Percentiles rank a stretch among this genome's conserved stretches.
Evolutionary conservation across 2,797 vertebrate genomes (phyloP).

Genomic region (Centropyge bicolor): DNA sequence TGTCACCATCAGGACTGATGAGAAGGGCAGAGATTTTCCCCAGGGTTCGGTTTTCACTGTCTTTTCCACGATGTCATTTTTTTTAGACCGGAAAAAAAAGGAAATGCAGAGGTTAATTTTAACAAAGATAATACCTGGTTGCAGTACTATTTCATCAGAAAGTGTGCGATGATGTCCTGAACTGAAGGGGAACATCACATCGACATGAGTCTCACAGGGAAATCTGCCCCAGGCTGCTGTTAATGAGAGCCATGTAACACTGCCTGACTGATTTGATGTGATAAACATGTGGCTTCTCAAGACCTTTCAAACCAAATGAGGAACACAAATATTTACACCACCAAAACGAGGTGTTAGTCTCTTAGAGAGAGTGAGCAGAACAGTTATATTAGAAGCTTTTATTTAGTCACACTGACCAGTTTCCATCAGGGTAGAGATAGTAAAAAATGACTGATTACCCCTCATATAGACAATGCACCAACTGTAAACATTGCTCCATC

Average conservation of each 20-base stretch:
- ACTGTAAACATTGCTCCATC: background rate
- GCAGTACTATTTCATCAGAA: conserved; percentile 58
- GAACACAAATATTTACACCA: background rate
- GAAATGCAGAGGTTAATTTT: conserved; percentile 31
- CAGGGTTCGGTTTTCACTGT: conserved; percentile 17
- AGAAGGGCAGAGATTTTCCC: conserved; percentile 35
- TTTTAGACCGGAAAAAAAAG: background rate
- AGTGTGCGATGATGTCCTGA: conserved; percentile 30
- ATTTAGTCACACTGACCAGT: background rate
- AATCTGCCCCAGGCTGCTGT: conserved; percentile 28
- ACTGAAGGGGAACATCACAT: background rate
- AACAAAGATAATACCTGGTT: conserved; percentile 32
- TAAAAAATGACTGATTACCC: background rate
- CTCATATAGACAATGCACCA: background rate
- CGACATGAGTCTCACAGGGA: conserved; percentile 3
- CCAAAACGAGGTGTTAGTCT: background rate
- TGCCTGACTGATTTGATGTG: conserved; percentile 31
- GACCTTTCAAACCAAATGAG: conserved; percentile 24
- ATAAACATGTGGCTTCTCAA: conserved; percentile 37
- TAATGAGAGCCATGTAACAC: conserved; percentile 38
- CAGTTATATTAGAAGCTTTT: background rate
- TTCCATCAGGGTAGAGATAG: background rate
- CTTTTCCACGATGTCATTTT: conserved; percentile 12
- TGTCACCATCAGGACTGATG: conserved; percentile 50
- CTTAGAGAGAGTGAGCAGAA: background rate